Evolutionary conservation across 2,113 vertebrate genomes (phyloP).

Genomic region (Ondatra zibethicus): DNA sequence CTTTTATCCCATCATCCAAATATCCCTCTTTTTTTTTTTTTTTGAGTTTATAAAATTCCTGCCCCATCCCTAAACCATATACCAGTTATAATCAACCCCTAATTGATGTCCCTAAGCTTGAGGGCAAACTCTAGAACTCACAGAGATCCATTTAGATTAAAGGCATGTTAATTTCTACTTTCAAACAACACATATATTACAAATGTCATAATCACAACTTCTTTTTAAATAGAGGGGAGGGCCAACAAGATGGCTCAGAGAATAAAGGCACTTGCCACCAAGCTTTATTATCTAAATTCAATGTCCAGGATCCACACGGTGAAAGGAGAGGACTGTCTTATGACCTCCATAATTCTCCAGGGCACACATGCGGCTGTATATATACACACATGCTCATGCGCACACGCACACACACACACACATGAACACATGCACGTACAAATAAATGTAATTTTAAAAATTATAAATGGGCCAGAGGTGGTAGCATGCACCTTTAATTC

Average conservation of each 20-base stretch:
- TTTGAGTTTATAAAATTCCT: too few species aligned
- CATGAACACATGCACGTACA: not conserved
- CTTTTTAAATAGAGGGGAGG: not conserved
- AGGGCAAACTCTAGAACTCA: not conserved
- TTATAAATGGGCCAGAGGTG: not conserved
- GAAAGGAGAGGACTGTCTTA: not conserved
- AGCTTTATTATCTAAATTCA: not conserved
- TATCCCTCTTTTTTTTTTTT: too few species aligned
- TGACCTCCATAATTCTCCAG: not conserved
- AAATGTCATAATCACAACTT: constrained; percentile 51
- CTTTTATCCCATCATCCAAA: too few species aligned
- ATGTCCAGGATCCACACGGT: not conserved
- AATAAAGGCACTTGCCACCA: not conserved
- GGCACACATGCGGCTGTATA: not conserved
- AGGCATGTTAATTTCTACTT: not conserved
- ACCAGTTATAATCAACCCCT: too few species aligned
- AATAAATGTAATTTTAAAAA: not conserved
- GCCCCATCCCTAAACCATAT: too few species aligned
- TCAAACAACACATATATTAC: not conserved
- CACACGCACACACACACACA: not conserved
- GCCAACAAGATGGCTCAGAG: not conserved
- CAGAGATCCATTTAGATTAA: not conserved
- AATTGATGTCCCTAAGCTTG: too few species aligned
- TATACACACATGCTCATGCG: not conserved
- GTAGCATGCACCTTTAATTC: not conserved